A percentile compares a stretch with the other conserved stretches of the same genome.
These are phyloP conservation scores for Eospalax fontanierii DNA, from an alignment of 2,797 vertebrate species.

Conservation along the genomic window DNA sequence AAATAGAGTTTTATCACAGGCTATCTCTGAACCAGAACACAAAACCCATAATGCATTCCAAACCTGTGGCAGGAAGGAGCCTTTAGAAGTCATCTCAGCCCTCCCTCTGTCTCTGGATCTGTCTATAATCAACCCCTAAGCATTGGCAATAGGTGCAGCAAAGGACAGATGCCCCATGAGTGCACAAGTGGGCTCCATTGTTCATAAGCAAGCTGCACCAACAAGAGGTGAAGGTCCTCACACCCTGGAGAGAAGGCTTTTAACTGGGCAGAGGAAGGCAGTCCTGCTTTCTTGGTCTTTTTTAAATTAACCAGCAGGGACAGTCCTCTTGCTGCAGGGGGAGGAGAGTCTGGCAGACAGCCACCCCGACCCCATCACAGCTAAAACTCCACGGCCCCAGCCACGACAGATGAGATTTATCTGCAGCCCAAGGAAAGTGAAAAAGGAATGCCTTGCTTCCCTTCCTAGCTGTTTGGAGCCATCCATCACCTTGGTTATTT, in stretches of 20 bases:
- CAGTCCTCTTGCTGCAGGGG: neutral
- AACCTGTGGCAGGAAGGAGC: neutral
- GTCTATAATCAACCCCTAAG: neutral
- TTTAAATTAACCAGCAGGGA: constrained; percentile 57
- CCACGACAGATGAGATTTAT: constrained; percentile 87
- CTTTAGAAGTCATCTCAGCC: neutral
- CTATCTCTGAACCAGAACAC: neutral
- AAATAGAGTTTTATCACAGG: neutral
- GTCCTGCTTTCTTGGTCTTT: constrained; percentile 37
- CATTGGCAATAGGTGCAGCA: fast-evolving
- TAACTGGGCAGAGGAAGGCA: neutral
- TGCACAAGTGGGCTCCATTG: neutral
- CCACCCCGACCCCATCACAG: constrained; percentile 74
- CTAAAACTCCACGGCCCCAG: constrained; percentile 83
- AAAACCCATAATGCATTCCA: neutral
- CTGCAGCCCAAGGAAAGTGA: constrained; percentile 77
- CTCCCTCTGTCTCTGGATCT: neutral
- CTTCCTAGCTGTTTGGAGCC: constrained; percentile 82
- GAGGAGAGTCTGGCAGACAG: constrained; percentile 65
- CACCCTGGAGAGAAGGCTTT: neutral
- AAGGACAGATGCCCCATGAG: neutral
- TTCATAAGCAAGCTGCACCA: neutral
- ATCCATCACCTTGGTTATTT: constrained; percentile 90
- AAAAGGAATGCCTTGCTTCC: constrained; percentile 83
- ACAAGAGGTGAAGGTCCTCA: neutral